Base-by-base conservation (phyloP, 2,888 invertebrate species). In the Therioaphis trifolii region DNA sequence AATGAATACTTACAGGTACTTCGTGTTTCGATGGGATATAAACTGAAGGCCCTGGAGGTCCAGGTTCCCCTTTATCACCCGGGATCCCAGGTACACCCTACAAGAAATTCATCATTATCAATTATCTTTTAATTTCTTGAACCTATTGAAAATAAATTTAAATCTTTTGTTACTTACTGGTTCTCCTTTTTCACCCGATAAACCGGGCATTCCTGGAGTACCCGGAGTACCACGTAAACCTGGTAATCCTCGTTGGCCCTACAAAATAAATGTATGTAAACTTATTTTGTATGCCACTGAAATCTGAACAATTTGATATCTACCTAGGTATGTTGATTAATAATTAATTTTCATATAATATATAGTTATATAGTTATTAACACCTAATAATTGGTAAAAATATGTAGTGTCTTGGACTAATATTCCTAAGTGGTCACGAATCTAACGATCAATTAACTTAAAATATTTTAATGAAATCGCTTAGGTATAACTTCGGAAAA, bases 221-320 rank as follows among this genome's bases (percentile, higher is more conserved):
- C 88, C 88, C 85, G 87, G 88, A 18, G 86, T 82, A 0, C 91
- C 91, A 1, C 90, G 88, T 0, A 87, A 86, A 0, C 91, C 91
- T 0, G 89, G 88, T 0, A 86, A 87, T 0, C 91, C 91, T 0
- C 88, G 88, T 0, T 84, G 84, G 14, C 84, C 75, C 79, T 85
- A 40, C 24, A 55, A 71, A 74, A 52, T 18, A 78, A n/a, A n/a
- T n/a, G n/a, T n/a, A n/a, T n/a, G n/a, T n/a, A n/a, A n/a, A n/a
- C n/a, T n/a, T n/a, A n/a, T n/a, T n/a, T n/a, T n/a, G n/a, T n/a
- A n/a, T n/a, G n/a, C n/a, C n/a, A n/a, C n/a, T n/a, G n/a, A n/a
- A n/a, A n/a, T n/a, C n/a, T n/a, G n/a, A n/a, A n/a, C n/a, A n/a
- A n/a, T n/a, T n/a, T n/a, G n/a, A n/a, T n/a, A n/a, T n/a, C n/a